Base-by-base conservation (phyloP, 2,888 invertebrate species). In the Calameuta filiformis region DNA sequence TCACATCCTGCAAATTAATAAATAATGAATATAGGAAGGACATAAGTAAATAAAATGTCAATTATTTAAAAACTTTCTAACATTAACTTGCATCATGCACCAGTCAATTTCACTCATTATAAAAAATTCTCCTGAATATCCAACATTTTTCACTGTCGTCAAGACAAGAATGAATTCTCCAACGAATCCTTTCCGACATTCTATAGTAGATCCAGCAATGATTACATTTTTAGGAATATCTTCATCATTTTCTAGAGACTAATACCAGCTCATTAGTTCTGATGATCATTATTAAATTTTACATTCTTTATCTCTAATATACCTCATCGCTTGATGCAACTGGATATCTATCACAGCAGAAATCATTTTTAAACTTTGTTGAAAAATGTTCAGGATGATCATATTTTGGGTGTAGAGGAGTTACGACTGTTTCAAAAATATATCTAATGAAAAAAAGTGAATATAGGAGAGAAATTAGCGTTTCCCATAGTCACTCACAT, bases 81-180 rank as follows among this genome's bases (percentile, higher is more conserved):
- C 92, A 80, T 88, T 83, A 56, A 92, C 85, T 75, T 89, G 82
- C 84, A 87, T 87, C 23, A 85, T 85, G 79, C 85, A 88, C 92
- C 93, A 93, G 81, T 92, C 91, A 9, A 90, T 87, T 85, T 93
- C 92, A 35, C 90, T 90, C 79, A 93, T 88, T 68, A 92, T 84
- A 79, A 92, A 92, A 85, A 93, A 93, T 79, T 84, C 87, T 31
- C 91, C 92, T 12, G 81, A 79, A 3, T 88, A 89, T 1, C 93
- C 92, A 35, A 83, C 73, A 81, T 93, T 93, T 81, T 85, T 87
- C 56, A 92, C 83, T 75, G 87, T 84, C 31, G 91, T 81, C 3
- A 85, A 82, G 3, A 91, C 76, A 6, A 86, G 80, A 15, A 88
- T 80, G 75, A 87, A 82, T 79, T 91, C 89, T 3, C 92, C 92